phyloP scores from a whole-genome alignment of 2,113 vertebrate species.

The Gymnarchus niloticus region DNA sequence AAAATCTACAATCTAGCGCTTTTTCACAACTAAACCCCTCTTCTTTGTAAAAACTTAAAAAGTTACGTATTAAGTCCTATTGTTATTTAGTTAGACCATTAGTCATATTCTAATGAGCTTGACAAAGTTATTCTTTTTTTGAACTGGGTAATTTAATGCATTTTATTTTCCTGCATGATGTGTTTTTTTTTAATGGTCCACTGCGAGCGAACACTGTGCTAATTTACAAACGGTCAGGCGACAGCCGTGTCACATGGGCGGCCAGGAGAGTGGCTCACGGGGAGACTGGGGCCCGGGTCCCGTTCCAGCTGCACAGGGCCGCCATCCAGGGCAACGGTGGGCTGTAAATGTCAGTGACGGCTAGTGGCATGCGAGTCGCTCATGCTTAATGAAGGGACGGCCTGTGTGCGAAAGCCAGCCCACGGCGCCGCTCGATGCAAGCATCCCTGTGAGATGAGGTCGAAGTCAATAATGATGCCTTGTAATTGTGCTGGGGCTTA shows the following conservation, averaged over 20 bases:
- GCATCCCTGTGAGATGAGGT: not conserved
- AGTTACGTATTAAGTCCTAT: not conserved
- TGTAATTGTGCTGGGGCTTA: not conserved
- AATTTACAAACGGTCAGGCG: not conserved
- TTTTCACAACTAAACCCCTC: not conserved
- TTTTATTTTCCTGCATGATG: not conserved
- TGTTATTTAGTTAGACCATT: not conserved
- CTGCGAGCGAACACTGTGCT: not conserved
- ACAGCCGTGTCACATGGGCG: constrained; percentile 9
- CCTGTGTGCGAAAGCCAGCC: constrained; percentile 43
- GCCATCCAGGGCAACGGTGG: constrained; percentile 49
- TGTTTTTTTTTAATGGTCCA: not conserved
- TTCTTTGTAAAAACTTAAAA: not conserved
- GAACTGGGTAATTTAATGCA: not conserved
- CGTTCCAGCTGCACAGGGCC: constrained; percentile 37
- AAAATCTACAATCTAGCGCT: not conserved
- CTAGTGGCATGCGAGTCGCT: constrained; percentile 65
- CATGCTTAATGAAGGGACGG: constrained; percentile 59
- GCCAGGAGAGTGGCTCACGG: constrained; percentile 46
- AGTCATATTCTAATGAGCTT: not conserved
- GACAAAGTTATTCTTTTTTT: not conserved
- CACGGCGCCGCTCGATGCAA: not conserved
- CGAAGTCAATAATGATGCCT: not conserved
- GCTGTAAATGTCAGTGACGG: constrained; percentile 70
- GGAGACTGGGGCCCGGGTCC: constrained; percentile 29